phyloP scores from a whole-genome alignment of 2,797 vertebrate genomes.

The Leptoclinus maculatus region DNA sequence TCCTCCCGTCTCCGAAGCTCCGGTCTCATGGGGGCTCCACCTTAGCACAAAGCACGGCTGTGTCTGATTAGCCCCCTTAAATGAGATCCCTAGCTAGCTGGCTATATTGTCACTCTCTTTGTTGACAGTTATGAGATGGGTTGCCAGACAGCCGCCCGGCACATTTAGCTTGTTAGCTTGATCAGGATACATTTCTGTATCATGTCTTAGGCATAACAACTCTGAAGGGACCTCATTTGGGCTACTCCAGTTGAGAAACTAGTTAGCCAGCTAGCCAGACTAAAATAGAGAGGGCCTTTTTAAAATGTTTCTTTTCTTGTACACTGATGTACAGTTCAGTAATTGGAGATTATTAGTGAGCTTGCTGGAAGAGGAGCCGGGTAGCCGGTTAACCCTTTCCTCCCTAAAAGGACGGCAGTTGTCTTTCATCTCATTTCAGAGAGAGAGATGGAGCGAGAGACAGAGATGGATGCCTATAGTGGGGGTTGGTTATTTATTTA shows the following conservation, averaged over 20 bases:
- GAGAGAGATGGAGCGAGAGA: slow-evolving; percentile 25
- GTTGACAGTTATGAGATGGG: slow-evolving; percentile 63
- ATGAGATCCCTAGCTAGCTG: slow-evolving; percentile 75
- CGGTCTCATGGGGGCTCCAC: slow-evolving; percentile 74
- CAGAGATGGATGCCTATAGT: slow-evolving; percentile 58
- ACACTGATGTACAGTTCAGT: slow-evolving; percentile 66
- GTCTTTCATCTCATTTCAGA: slow-evolving; percentile 74
- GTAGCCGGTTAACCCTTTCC: slow-evolving; percentile 69
- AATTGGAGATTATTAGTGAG: slow-evolving; percentile 80
- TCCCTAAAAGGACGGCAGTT: slow-evolving; percentile 46
- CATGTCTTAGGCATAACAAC: slow-evolving; percentile 42
- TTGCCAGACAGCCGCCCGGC: slow-evolving; percentile 52
- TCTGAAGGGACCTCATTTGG: slow-evolving; percentile 67
- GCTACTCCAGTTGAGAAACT: slow-evolving; percentile 48
- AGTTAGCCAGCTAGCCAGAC: slow-evolving; percentile 57
- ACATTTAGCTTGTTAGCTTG: slow-evolving; percentile 61
- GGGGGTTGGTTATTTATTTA: slow-evolving; percentile 60
- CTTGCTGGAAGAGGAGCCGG: slow-evolving; percentile 65
- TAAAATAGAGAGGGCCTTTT: slow-evolving; percentile 38
- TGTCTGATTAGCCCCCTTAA: slow-evolving; percentile 75
- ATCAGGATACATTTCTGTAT: slow-evolving; percentile 58
- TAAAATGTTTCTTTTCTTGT: slow-evolving; percentile 41
- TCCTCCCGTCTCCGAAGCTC: slow-evolving; percentile 57
- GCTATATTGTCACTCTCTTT: slow-evolving; percentile 67
- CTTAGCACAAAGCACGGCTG: slow-evolving; percentile 59